A percentile compares a stretch with the other conserved stretches of the same genome.
phyloP scores from a whole-genome alignment of 2,888 invertebrate species.

The Sialis lutaria region DNA sequence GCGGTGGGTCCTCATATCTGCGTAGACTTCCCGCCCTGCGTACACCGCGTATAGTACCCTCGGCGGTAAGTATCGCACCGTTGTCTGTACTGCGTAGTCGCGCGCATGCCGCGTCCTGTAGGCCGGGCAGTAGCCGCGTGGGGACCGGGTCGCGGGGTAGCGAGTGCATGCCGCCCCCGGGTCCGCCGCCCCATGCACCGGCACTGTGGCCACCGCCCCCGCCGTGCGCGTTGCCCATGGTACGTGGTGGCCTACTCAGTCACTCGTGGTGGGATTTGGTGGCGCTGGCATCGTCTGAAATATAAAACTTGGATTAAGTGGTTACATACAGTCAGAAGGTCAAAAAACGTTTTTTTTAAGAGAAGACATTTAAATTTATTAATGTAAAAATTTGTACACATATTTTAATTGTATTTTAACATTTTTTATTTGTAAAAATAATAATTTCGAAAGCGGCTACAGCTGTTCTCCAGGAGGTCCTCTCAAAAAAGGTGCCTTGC shows the following conservation, averaged over 20 bases:
- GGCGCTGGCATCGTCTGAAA: too few relatives aligned
- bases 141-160: conserved; percentile 16
- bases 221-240: conserved; percentile 12
- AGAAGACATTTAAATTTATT: too few relatives aligned
- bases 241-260: conserved; percentile 14
- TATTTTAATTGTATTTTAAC: too few relatives aligned
- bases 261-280: too few relatives aligned
- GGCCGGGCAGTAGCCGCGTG: conserved; percentile 43
- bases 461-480: too few relatives aligned
- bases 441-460: too few relatives aligned
- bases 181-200: conserved; percentile 18
- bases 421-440: too few relatives aligned
- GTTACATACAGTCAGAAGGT: too few relatives aligned
- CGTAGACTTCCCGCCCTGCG: conserved; percentile 9
- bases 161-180: conserved; percentile 17
- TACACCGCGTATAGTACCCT: conserved; percentile 66
- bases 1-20: not conserved
- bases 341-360: too few relatives aligned
- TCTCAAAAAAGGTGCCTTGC: too few relatives aligned
- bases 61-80: conserved; percentile 64
- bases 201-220: conserved; percentile 12
- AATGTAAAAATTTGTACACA: too few relatives aligned
- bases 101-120: conserved; percentile 33
- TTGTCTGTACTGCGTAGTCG: conserved; percentile 63
- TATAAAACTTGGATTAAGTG: too few relatives aligned